Evolutionary conservation across 2,888 invertebrate species (phyloP).

Genomic region (Cremastobaeus sp.): DNA sequence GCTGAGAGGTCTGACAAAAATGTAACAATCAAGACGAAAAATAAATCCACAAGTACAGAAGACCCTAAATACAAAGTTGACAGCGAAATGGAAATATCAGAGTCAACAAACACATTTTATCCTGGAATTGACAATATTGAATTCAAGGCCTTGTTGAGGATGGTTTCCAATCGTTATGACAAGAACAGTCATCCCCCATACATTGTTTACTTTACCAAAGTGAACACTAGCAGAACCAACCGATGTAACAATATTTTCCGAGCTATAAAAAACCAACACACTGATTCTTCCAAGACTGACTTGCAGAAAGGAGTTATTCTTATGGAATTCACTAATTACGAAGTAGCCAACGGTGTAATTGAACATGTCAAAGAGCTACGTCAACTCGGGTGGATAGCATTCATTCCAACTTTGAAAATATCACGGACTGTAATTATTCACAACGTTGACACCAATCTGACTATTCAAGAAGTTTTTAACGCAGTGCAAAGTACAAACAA

Average conservation of each 20-base stretch:
- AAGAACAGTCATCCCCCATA: conserved; percentile 30
- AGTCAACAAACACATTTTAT: not conserved
- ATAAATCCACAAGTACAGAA: not conserved
- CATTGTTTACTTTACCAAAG: conserved; percentile 31
- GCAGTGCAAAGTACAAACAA: not conserved
- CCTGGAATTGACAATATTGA: not conserved
- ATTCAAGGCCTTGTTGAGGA: not conserved
- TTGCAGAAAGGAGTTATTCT: conserved; percentile 18
- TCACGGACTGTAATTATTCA: conserved; percentile 23
- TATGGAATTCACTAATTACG: conserved; percentile 32
- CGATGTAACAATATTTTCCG: conserved; percentile 30
- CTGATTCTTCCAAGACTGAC: conserved; percentile 7
- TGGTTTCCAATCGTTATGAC: conserved; percentile 25
- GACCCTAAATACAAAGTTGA: not conserved
- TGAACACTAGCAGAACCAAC: not conserved
- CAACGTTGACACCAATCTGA: conserved; percentile 18
- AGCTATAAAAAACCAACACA: conserved; percentile 11
- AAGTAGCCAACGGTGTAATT: conserved; percentile 15
- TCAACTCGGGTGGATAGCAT: conserved; percentile 33
- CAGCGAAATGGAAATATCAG: conserved; percentile 1
- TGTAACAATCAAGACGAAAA: not conserved
- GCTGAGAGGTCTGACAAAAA: not conserved
- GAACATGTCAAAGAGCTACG: conserved; percentile 22
- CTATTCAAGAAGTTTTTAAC: not conserved
- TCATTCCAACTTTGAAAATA: conserved; percentile 34